Evolutionary conservation across 2,113 vertebrate species (phyloP).

Genomic region (Crotalus helleri): DNA sequence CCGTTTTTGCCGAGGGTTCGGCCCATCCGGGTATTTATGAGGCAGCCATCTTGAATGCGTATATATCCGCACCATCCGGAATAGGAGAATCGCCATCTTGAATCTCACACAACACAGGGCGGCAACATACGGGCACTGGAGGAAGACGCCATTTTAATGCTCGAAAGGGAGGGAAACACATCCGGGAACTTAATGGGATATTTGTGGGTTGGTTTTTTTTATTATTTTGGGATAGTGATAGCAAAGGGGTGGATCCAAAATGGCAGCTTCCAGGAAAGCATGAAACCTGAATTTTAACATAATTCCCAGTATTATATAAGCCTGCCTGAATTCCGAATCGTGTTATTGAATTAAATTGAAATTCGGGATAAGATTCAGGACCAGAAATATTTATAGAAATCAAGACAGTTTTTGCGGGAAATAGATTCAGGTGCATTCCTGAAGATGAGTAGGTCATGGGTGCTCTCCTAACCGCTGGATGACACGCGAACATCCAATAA

Average conservation of each 20-base stretch:
- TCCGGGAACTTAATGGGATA: background rate
- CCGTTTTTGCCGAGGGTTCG: background rate
- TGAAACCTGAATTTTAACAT: background rate
- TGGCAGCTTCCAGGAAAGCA: conserved; percentile 22
- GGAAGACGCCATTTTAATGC: conserved; percentile 9
- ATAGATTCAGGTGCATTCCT: background rate
- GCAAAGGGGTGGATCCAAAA: background rate
- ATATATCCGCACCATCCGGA: background rate
- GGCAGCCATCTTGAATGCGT: conserved; percentile 22
- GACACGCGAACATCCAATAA: background rate
- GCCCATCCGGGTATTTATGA: background rate
- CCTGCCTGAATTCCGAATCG: background rate
- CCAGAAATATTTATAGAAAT: no score
- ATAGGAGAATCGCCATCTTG: conserved; percentile 6
- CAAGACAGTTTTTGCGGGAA: background rate
- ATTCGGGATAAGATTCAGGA: no score
- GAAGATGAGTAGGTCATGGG: background rate
- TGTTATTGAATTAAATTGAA: background rate
- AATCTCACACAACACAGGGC: background rate
- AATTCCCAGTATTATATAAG: no score
- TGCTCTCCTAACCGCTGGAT: background rate
- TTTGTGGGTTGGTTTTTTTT: background rate
- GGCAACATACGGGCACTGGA: conserved; percentile 1
- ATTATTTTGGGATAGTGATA: background rate
- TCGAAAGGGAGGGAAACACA: background rate